These are phyloP conservation scores for Machaerirhynchus nigripectus DNA, from an alignment of 2,113 vertebrate genomes.

Conservation along the genomic window DNA sequence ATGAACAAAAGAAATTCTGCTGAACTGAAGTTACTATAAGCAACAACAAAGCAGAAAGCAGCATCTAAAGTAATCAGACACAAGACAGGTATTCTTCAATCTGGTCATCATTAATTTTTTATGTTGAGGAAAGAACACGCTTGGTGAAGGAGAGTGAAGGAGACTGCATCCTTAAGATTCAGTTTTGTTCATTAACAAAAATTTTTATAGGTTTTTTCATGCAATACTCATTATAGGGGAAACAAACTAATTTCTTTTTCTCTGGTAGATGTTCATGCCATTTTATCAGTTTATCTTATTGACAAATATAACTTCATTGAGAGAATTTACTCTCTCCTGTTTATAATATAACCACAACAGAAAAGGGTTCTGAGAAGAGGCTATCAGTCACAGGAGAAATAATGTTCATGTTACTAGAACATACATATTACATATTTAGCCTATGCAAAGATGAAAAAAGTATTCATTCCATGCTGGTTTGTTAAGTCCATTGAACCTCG, in stretches of 20 bases:
- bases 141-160: background rate
- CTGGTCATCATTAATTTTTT: background rate
- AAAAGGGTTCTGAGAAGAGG: background rate
- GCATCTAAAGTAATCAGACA: background rate
- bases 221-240: background rate
- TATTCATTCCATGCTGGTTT: background rate
- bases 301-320: background rate
- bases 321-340: background rate
- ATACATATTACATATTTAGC: background rate
- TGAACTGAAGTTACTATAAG: background rate
- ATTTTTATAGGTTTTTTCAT: background rate
- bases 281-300: background rate
- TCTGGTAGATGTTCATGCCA: background rate
- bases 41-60: background rate
- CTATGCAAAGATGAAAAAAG: background rate
- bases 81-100: background rate
- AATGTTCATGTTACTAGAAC: background rate
- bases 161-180: background rate
- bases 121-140: background rate
- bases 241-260: background rate
- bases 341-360: background rate
- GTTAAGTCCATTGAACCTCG: background rate
- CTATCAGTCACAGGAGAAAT: background rate
- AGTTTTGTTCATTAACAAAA: background rate
- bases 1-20: background rate